Conservation (phyloP, 2,888 invertebrate genomes). For the Phyllotreta cruciferae region DNA sequence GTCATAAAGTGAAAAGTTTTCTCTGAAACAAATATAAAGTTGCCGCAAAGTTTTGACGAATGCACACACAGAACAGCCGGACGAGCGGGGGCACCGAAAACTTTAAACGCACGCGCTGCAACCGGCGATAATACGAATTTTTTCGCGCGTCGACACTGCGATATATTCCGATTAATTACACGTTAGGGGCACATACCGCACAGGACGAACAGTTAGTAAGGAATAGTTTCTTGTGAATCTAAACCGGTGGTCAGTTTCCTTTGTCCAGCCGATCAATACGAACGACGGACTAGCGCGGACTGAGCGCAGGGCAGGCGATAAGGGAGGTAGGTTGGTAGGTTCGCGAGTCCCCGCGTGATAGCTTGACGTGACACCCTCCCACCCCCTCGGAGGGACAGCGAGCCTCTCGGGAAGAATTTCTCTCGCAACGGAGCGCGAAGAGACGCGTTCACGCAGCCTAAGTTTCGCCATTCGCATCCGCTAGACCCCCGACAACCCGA, state of each 20-base stretch:
- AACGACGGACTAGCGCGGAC: conserved; percentile 55
- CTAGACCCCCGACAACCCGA: conserved; percentile 39
- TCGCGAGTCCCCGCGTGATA: conserved; percentile 61
- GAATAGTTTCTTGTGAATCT: conserved; percentile 53
- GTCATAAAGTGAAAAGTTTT: conserved; percentile 49
- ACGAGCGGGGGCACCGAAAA: conserved; percentile 26
- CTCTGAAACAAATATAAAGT: conserved; percentile 51
- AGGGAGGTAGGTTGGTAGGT: conserved; percentile 43
- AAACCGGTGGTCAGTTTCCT: conserved; percentile 63
- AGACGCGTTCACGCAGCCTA: conserved; percentile 57
- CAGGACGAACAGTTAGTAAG: conserved; percentile 44
- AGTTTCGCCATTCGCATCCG: conserved; percentile 29
- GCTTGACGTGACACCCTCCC: conserved; percentile 69
- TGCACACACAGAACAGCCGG: conserved; percentile 40
- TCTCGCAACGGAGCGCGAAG: conserved; percentile 50
- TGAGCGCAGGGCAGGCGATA: conserved; percentile 54
- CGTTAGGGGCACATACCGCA: conserved; percentile 54
- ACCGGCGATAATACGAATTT: conserved; percentile 32
- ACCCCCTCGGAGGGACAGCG: conserved; percentile 55
- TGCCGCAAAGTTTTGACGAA: conserved; percentile 53
- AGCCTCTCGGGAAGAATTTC: conserved; percentile 45
- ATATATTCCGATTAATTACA: conserved; percentile 38
- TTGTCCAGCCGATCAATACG: conserved; percentile 62
- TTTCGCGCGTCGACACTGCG: conserved; percentile 37
- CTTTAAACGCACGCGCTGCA: conserved; percentile 42